Percentiles rank a stretch among this genome's conserved stretches.
Conservation (phyloP, 1,140 invertebrate genomes). For the Euwallacea similis region DNA sequence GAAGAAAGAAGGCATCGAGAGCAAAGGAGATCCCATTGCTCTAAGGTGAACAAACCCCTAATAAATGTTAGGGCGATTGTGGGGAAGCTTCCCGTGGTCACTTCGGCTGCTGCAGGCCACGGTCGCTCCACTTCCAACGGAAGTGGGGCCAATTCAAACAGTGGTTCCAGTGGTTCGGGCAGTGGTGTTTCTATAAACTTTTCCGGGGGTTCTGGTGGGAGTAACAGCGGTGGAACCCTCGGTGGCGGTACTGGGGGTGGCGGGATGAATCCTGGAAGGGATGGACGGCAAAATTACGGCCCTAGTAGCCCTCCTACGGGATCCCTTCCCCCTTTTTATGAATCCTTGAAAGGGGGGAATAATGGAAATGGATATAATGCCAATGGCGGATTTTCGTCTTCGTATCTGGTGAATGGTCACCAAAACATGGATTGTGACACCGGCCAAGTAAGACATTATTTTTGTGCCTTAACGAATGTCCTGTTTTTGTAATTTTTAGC, state of each 20-base stretch:
- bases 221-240: constrained; percentile 59
- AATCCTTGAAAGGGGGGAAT: constrained; percentile 77
- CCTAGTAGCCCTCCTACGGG: constrained; percentile 79
- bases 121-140: constrained; percentile 55
- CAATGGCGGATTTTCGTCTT: constrained; percentile 50
- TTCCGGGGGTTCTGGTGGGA: constrained; percentile 58
- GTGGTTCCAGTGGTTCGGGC: constrained; percentile 57
- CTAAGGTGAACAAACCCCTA: constrained; percentile 59
- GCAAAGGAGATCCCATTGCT: constrained; percentile 61
- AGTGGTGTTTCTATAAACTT: constrained; percentile 56
- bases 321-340: constrained; percentile 80
- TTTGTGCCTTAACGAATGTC: not conserved
- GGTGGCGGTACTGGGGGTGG: constrained; percentile 68
- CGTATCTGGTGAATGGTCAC: constrained; percentile 59
- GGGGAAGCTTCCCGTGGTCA: constrained; percentile 59
- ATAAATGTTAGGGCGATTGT: constrained; percentile 50
- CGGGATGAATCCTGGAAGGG: constrained; percentile 69
- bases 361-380: constrained; percentile 62
- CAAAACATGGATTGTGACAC: constrained; percentile 77
- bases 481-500: not conserved
- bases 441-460: constrained; percentile 53
- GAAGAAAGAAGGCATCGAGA: constrained; percentile 63
- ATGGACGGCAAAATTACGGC: constrained; percentile 77
- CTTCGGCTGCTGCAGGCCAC: constrained; percentile 74
- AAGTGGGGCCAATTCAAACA: constrained; percentile 46